phyloP scores from a whole-genome alignment of 2,797 vertebrate genomes.

The Hozukius guyotensis region DNA sequence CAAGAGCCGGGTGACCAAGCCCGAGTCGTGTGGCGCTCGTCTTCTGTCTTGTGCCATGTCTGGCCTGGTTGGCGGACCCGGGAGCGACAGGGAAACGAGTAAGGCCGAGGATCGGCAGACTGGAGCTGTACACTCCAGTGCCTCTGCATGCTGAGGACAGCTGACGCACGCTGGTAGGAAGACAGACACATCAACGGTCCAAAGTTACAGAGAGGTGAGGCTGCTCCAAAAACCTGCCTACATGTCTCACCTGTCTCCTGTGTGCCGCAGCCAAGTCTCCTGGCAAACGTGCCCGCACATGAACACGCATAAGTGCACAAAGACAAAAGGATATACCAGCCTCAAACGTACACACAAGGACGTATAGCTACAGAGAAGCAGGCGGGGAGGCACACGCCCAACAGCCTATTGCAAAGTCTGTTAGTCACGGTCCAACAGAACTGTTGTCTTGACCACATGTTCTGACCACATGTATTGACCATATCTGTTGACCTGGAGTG shows the following conservation, averaged over 20 bases:
- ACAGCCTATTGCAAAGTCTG: conserved; percentile 30
- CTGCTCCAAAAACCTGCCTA: conserved; percentile 72
- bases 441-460: conserved; percentile 78
- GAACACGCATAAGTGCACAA: conserved; percentile 41
- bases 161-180: conserved; percentile 83
- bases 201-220: conserved; percentile 61
- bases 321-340: conserved; percentile 58
- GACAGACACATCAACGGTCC: conserved; percentile 79
- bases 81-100: conserved; percentile 59
- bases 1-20: conserved; percentile 51
- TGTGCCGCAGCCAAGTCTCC: conserved; percentile 65
- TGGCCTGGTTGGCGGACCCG: conserved; percentile 58
- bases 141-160: conserved; percentile 83
- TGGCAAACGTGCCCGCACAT: conserved; percentile 28
- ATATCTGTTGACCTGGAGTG: conserved; percentile 76
- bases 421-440: conserved; percentile 66
- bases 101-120: conserved; percentile 77
- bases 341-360: conserved; percentile 19
- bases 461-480: conserved; percentile 76
- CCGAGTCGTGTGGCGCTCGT: conserved; percentile 48
- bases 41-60: conserved; percentile 56
- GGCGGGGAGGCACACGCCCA: background rate
- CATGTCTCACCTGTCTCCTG: conserved; percentile 80
- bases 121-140: conserved; percentile 85
- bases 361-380: conserved; percentile 9